phyloP scores from a whole-genome alignment of 2,797 vertebrate genomes.

The Malacoraja senta region DNA sequence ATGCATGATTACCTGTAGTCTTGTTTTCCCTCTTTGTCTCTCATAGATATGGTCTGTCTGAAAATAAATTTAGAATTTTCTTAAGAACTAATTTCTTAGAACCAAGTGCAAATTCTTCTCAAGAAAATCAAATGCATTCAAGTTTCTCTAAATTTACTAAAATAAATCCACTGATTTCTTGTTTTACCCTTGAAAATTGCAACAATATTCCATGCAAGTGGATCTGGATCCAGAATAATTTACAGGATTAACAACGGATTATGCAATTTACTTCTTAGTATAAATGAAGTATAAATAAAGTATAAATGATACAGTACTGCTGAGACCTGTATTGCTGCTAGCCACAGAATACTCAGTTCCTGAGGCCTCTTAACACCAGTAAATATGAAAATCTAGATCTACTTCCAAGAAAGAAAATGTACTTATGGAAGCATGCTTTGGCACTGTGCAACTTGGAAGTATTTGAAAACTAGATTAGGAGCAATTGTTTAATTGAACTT shows the following conservation, averaged over 20 bases:
- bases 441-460: not conserved
- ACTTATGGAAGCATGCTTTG: not conserved
- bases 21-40: constrained; percentile 95
- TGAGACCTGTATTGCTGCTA: not conserved
- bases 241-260: not conserved
- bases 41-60: constrained; percentile 81
- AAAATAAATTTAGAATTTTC: constrained; percentile 39
- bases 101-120: not conserved
- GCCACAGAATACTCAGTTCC: not conserved
- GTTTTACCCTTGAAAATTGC: not conserved
- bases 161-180: not conserved
- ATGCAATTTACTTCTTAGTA: not conserved
- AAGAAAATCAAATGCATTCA: not conserved
- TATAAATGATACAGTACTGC: not conserved
- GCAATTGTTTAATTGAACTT: not conserved
- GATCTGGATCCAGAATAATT: not conserved
- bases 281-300: not conserved
- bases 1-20: constrained; percentile 77
- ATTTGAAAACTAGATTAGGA: not conserved
- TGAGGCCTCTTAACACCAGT: not conserved
- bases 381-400: not conserved
- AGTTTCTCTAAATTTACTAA: not conserved
- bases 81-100: not conserved
- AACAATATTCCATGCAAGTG: not conserved
- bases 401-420: not conserved